These are phyloP conservation scores for Columba guinea DNA, from an alignment of 2,797 vertebrate species.

Conservation along the genomic window DNA sequence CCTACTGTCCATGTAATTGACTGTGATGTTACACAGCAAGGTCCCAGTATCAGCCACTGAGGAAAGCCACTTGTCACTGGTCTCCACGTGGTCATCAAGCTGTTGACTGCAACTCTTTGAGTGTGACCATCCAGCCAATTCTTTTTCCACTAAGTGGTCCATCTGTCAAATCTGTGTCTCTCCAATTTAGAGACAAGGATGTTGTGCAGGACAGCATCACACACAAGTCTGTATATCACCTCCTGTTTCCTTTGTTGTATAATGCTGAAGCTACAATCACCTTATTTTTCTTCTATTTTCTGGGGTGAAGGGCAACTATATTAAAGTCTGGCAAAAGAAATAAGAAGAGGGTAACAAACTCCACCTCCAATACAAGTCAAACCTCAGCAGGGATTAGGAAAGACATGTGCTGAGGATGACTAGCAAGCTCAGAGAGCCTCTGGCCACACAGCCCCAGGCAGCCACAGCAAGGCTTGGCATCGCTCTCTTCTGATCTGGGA, in stretches of 20 bases:
- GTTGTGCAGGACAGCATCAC: too few species aligned
- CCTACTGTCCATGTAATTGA: too few species aligned
- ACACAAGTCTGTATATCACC: not conserved
- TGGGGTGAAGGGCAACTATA: not conserved
- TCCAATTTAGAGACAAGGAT: too few species aligned
- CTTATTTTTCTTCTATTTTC: not conserved
- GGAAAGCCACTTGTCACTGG: too few species aligned
- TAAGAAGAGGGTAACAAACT: not conserved
- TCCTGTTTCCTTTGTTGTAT: not conserved
- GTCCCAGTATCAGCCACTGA: too few species aligned
- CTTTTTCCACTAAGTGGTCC: too few species aligned
- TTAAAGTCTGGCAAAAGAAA: not conserved
- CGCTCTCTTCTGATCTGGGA: not conserved
- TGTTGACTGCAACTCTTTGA: too few species aligned
- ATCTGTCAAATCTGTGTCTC: too few species aligned
- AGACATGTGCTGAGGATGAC: not conserved
- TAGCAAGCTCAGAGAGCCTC: not conserved
- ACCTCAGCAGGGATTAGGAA: not conserved
- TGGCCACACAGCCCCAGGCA: not conserved
- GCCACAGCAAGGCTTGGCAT: not conserved
- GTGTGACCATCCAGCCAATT: too few species aligned
- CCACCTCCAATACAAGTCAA: not conserved
- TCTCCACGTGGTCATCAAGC: too few species aligned
- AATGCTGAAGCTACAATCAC: not conserved
- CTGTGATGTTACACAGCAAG: too few species aligned